Percentiles rank a stretch among this genome's conserved stretches.
These are phyloP conservation scores for Calameuta filiformis DNA, from an alignment of 2,888 invertebrate species.

Conservation along the genomic window DNA sequence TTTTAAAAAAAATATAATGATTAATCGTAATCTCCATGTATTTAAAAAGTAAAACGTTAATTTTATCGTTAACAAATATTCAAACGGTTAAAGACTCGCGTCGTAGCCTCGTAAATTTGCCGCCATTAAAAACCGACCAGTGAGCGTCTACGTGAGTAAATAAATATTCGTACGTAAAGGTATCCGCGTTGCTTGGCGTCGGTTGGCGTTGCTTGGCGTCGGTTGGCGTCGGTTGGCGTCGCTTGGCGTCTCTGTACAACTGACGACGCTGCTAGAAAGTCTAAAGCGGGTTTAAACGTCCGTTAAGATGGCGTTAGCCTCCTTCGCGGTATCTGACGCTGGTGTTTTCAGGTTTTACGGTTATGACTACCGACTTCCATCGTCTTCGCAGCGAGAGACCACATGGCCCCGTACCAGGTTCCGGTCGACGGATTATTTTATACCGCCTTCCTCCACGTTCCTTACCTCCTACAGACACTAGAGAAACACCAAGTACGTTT, in stretches of 20 bases:
- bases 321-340: slow-evolving; percentile 16
- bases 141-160: not conserved
- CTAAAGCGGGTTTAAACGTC: not conserved
- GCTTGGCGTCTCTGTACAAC: too few relatives aligned
- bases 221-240: too few relatives aligned
- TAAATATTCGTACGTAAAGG: not conserved
- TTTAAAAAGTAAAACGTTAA: not conserved
- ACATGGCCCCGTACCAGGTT: slow-evolving; percentile 53
- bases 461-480: not conserved
- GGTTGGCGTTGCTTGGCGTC: too few relatives aligned
- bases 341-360: slow-evolving; percentile 50
- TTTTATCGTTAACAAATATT: not conserved
- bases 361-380: slow-evolving; percentile 47
- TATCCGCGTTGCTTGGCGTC: not conserved
- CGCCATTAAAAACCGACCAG: not conserved
- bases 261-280: not conserved
- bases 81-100: not conserved
- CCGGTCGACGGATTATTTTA: slow-evolving; percentile 47
- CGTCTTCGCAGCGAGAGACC: slow-evolving; percentile 25
- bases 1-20: not conserved
- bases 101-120: not conserved
- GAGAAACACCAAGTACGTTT: not conserved
- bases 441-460: slow-evolving; percentile 11
- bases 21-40: not conserved
- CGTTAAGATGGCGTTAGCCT: not conserved